Base-by-base conservation (phyloP, 2,113 vertebrate genomes). In the Heliornis fulica region DNA sequence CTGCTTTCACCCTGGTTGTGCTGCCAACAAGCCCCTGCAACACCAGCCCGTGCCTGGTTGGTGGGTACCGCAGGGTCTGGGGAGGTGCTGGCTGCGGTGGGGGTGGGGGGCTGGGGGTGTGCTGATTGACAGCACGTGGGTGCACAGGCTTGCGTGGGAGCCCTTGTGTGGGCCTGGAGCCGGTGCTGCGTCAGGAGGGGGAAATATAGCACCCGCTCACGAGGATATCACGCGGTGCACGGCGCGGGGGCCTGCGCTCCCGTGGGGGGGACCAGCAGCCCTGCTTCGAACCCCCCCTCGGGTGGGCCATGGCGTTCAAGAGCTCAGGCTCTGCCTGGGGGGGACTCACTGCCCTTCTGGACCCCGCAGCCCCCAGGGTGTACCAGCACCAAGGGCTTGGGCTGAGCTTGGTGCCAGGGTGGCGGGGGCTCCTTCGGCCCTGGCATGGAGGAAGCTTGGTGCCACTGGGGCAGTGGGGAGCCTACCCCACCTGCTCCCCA, bases 131-230 rank as follows among this genome's bases (percentile, higher is more conserved):
- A 61, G 90, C 4, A 0, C 1, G 38, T 48, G 95, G 95, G 96
- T 1, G 60, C 25, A 69, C 4, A 28, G 85, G 90, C 77, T 40
- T 28, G 90, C 25, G 96, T 95, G 93, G 96, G 96, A 86, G 79
- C 70, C 70, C 92, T 34, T 1, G 48, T 11, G 91, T 85, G 93
- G 93, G 94, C 94, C 79, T 2, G 0, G 75, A 88, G 91, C 91
- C 6, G 66, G 15, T 50, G 94, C 91, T 92, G 75, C 70, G 79
- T 90, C 94, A 95, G 86, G 89, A 88, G 86, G 83, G 89, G 90
- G 88, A 92, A 96, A 95, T 95, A 70, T 90, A 94, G 96, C 90
- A 50, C 77, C 87, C 10, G 81, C 89, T 93, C 88, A 68, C 13
- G 23, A 17, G 90, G 46, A 56, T 18, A 13, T 34, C 87, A 87